Percentiles rank a stretch among this genome's conserved stretches.
Conservation (phyloP, 2,113 vertebrate species). For the Myodes glareolus region DNA sequence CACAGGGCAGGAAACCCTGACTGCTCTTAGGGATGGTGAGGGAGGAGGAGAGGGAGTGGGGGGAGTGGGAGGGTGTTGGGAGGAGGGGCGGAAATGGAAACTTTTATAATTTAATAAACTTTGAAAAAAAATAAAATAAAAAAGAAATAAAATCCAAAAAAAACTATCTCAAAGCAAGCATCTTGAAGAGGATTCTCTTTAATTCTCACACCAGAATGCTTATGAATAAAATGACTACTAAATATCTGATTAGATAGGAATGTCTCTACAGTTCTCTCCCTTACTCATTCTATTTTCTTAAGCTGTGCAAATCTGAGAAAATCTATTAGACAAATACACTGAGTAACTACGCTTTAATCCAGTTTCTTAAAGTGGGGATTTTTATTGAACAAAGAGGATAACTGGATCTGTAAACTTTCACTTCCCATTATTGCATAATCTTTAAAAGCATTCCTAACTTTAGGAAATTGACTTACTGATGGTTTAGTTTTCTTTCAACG, state of each 20-base stretch:
- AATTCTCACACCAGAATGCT: neutral
- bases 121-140: too few relatives aligned
- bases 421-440: constrained; percentile 22
- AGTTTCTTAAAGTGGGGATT: constrained; percentile 20
- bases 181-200: constrained; percentile 1
- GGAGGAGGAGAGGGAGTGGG: too few relatives aligned
- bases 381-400: constrained; percentile 55
- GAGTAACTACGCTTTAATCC: constrained; percentile 33
- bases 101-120: too few relatives aligned
- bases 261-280: constrained; percentile 65
- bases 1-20: too few relatives aligned
- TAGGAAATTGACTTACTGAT: constrained; percentile 44
- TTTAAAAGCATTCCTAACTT: constrained; percentile 52
- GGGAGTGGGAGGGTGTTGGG: too few relatives aligned
- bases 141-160: too few relatives aligned
- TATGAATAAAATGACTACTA: constrained; percentile 45
- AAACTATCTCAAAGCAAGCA: neutral
- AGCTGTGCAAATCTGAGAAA: constrained; percentile 63
- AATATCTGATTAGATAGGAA: constrained; percentile 53
- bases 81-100: too few relatives aligned
- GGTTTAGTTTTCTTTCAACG: constrained; percentile 12
- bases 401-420: constrained; percentile 38
- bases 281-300: constrained; percentile 58
- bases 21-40: too few relatives aligned
- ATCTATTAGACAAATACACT: constrained; percentile 34